Percentiles rank a stretch among this genome's conserved stretches.
Evolutionary conservation across 2,888 invertebrate genomes (phyloP).

Genomic region (Cinara cedri): DNA sequence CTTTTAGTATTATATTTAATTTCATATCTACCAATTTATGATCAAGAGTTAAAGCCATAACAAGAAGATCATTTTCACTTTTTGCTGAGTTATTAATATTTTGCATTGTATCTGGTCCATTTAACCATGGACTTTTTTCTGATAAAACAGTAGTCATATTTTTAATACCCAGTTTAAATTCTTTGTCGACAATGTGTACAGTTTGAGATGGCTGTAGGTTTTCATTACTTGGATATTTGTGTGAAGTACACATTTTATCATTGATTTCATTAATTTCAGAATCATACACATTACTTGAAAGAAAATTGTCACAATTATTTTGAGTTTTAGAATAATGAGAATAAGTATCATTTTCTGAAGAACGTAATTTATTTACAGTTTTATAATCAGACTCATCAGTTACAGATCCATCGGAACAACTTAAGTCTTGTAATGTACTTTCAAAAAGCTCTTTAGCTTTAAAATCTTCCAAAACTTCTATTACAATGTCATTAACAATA

Average conservation of each 20-base stretch:
- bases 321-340: slow-evolving; percentile 17
- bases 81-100: neutral
- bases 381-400: slow-evolving; percentile 37
- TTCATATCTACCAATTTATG: slow-evolving; percentile 78
- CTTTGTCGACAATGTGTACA: slow-evolving; percentile 42
- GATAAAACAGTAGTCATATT: slow-evolving; percentile 47
- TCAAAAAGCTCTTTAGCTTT: slow-evolving; percentile 35
- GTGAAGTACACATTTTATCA: neutral
- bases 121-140: slow-evolving; percentile 51
- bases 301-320: neutral
- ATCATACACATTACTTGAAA: slow-evolving; percentile 4
- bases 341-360: slow-evolving; percentile 15
- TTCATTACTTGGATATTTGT: neutral
- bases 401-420: slow-evolving; percentile 46
- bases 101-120: slow-evolving; percentile 29
- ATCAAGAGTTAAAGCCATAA: slow-evolving; percentile 75
- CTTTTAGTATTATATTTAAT: slow-evolving; percentile 74
- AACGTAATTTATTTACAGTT: slow-evolving; percentile 3
- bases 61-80: slow-evolving; percentile 71
- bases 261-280: slow-evolving; percentile 3
- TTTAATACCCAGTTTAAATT: slow-evolving; percentile 50
- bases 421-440: slow-evolving; percentile 47
- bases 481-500: slow-evolving; percentile 26
- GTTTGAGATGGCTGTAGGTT: slow-evolving; percentile 10
- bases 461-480: slow-evolving; percentile 19